Conservation (phyloP, 2,113 vertebrate species). For the Manacus vitellinus region DNA sequence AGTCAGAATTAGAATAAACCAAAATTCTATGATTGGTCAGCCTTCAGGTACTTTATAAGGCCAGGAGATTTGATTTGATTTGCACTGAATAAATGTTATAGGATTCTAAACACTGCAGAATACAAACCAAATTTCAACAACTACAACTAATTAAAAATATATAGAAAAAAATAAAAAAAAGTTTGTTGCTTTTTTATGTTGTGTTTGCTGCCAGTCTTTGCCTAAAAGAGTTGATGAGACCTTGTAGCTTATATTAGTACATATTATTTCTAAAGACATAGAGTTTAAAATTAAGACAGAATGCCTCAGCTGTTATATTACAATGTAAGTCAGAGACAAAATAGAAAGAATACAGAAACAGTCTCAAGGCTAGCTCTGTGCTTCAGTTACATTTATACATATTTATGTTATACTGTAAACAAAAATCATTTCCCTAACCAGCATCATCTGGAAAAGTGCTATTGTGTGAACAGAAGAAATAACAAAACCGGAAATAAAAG, state of each 20-base stretch:
- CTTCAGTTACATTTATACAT: not conserved
- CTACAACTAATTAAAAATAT: not conserved
- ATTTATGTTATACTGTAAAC: not conserved
- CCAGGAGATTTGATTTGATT: not conserved
- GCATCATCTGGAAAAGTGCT: not conserved
- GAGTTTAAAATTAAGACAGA: not conserved
- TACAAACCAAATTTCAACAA: not conserved
- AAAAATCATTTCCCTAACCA: not conserved
- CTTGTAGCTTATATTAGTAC: not conserved
- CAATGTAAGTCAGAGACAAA: not conserved
- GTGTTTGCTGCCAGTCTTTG: not conserved
- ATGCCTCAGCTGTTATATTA: not conserved
- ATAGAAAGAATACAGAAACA: not conserved
- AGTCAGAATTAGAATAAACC: not conserved
- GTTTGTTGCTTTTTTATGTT: not conserved
- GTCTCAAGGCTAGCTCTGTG: not conserved
- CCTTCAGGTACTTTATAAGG: not conserved
- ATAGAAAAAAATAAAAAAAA: not conserved
- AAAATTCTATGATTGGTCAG: not conserved
- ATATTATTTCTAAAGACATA: not conserved
- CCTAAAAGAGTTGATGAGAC: not conserved
- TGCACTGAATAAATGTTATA: not conserved
- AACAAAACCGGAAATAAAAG: not conserved
- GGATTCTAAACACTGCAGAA: not conserved
- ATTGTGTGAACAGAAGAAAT: not conserved